phyloP scores from a whole-genome alignment of 2,797 vertebrate genomes.

The Myotis vivesi region DNA sequence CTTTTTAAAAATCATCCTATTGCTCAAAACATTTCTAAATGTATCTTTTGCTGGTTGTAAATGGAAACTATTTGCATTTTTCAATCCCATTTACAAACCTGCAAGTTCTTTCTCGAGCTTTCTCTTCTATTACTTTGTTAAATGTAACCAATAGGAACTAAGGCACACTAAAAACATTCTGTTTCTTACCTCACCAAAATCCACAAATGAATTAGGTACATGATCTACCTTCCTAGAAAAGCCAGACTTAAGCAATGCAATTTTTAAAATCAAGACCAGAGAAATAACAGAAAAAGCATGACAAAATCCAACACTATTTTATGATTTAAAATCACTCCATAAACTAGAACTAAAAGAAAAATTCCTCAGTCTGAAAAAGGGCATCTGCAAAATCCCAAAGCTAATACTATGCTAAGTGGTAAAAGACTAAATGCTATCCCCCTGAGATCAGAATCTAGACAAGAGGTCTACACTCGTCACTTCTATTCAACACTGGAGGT shows the following conservation, averaged over 20 bases:
- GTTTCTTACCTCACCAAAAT: slow-evolving; percentile 30
- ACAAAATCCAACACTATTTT: background rate
- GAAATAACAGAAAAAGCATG: background rate
- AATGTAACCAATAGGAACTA: slow-evolving; percentile 27
- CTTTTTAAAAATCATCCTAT: background rate
- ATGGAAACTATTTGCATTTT: slow-evolving; percentile 37
- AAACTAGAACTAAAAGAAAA: slow-evolving; percentile 22
- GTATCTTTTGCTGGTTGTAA: slow-evolving; percentile 39
- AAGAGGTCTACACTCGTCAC: background rate
- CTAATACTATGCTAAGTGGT: background rate
- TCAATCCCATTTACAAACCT: background rate
- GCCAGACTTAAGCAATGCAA: background rate
- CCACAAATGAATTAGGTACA: background rate
- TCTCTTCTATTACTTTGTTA: slow-evolving; percentile 20
- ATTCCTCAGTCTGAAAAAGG: background rate
- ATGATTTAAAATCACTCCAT: background rate
- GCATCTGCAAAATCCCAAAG: background rate
- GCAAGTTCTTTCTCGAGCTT: background rate
- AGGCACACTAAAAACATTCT: background rate
- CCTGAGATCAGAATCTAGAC: background rate
- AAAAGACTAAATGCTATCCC: background rate
- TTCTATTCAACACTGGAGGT: background rate
- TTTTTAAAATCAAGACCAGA: slow-evolving; percentile 27
- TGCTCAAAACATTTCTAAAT: slow-evolving; percentile 16
- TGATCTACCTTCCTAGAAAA: background rate